These are phyloP conservation scores for Brenthis daphne DNA, from an alignment of 2,888 invertebrate genomes.

Conservation along the genomic window DNA sequence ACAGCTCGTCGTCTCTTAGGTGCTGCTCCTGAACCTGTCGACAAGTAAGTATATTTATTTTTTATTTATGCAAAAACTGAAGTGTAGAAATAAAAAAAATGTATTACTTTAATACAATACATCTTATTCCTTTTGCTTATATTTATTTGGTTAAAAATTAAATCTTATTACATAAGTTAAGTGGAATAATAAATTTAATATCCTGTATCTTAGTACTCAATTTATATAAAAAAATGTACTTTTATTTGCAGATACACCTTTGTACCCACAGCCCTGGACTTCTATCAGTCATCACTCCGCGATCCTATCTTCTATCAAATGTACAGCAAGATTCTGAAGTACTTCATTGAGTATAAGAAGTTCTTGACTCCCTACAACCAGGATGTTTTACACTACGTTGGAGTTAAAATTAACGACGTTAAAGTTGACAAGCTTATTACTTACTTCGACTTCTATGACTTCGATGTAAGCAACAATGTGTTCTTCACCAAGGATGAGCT, in stretches of 20 bases:
- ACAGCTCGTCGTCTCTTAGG: conserved; percentile 74
- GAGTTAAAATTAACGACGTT: conserved; percentile 83
- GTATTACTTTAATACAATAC: neutral
- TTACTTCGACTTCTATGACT: conserved; percentile 85
- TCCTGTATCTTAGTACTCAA: no score
- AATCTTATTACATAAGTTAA: no score
- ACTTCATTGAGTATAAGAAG: conserved; percentile 83
- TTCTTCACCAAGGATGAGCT: conserved; percentile 56
- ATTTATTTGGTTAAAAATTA: no score
- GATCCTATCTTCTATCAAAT: conserved; percentile 88
- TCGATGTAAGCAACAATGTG: conserved; percentile 82
- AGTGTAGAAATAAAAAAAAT: neutral
- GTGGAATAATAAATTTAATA: no score
- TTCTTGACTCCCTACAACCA: conserved; percentile 81
- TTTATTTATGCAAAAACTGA: neutral
- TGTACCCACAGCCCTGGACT: conserved; percentile 83
- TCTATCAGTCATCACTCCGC: conserved; percentile 84
- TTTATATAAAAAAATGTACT: no score
- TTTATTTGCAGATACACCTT: conserved; percentile 59
- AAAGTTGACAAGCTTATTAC: conserved; percentile 84
- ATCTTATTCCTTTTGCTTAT: conserved; percentile 19
- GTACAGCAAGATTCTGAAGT: conserved; percentile 82
- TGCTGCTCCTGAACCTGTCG: conserved; percentile 43
- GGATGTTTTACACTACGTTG: conserved; percentile 80
- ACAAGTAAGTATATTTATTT: conserved; percentile 39